A percentile compares a stretch with the other conserved stretches of the same genome.
Evolutionary conservation across 2,113 vertebrate species (phyloP).

Genomic region (Hyaena hyaena): DNA sequence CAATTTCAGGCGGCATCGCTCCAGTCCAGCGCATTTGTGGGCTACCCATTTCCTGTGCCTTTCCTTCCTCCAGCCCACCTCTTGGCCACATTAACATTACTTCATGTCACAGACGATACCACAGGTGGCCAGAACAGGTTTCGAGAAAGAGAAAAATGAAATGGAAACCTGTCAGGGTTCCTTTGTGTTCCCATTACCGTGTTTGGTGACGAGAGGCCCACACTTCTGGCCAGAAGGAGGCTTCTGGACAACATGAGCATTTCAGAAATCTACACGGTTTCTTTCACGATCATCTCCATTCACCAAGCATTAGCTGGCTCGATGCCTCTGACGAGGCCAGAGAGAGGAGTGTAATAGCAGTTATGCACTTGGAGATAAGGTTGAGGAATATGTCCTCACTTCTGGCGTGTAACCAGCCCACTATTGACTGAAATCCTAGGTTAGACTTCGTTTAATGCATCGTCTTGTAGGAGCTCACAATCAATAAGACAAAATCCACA

Average conservation of each 20-base stretch:
- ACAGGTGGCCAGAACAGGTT: constrained; percentile 66
- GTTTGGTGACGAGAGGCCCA: constrained; percentile 26
- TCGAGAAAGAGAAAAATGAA: constrained; percentile 55
- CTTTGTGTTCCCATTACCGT: constrained; percentile 57
- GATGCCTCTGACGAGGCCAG: not conserved
- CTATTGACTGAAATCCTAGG: not conserved
- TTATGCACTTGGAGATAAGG: not conserved
- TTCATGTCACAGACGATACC: constrained; percentile 55
- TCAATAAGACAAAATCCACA: not conserved
- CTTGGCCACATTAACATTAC: constrained; percentile 51
- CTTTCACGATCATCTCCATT: not conserved
- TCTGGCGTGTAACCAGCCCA: not conserved
- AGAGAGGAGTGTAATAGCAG: not conserved
- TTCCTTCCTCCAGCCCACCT: constrained; percentile 73
- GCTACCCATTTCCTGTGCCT: constrained; percentile 63
- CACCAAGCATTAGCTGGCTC: not conserved
- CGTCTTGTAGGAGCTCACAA: not conserved
- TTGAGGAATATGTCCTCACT: not conserved
- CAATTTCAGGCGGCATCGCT: constrained; percentile 73
- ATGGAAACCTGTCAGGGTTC: constrained; percentile 27
- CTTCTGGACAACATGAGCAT: not conserved
- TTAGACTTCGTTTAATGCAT: not conserved
- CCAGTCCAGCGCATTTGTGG: constrained; percentile 60
- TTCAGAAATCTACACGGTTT: not conserved
- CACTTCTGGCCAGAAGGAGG: not conserved